Base-by-base conservation (phyloP, 2,797 vertebrate species). In the Syngnathus rostellatus region DNA sequence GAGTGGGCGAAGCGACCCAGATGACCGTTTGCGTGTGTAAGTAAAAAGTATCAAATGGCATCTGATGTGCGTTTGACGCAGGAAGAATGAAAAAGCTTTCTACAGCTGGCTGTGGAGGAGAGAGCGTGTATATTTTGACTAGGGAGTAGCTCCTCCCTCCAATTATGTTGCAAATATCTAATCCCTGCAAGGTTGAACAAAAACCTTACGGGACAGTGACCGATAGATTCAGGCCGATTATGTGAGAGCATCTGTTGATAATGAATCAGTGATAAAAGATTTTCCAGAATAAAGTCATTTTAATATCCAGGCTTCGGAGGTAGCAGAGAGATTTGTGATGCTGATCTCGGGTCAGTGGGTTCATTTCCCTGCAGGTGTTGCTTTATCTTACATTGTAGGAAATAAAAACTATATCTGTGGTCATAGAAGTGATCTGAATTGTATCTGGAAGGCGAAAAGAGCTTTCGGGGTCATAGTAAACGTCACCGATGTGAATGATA, bases 231-330 rank as follows among this genome's bases (percentile, higher is more conserved):
- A 85, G 84, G 82, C 79, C 81, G 75, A 74, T 76, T 83, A 77
- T 67, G 75, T 67, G 65, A 82, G 80, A 83, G 81, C 78, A 81
- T 81, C 86, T 77, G 72, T 69, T 70, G 86, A 88, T 90, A 89
- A 90, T 89, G 82, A 89, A 86, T 89, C 77, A 81, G 82, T 82
- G 84, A 89, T 84, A 68, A 86, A 90, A 84, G 81, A 82, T 78
- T 74, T 72, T 68, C 54, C 71, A 11, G n/a, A 68, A 64, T 69
- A 77, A 81, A 80, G 67, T 76, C 68, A 71, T 82, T 76, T 68
- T 76, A 70, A 77, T 69, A 58, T 72, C 57, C 68, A 17, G 58
- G 65, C 71, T 63, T 71, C 45, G 66, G 48, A 72, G 67, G 63
- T 51, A 39, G 41, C 54, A 55, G 66, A 68, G 73, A 62, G 70